Evolutionary conservation across 2,888 invertebrate genomes (phyloP).

Genomic region (Malthinus flaveolus): DNA sequence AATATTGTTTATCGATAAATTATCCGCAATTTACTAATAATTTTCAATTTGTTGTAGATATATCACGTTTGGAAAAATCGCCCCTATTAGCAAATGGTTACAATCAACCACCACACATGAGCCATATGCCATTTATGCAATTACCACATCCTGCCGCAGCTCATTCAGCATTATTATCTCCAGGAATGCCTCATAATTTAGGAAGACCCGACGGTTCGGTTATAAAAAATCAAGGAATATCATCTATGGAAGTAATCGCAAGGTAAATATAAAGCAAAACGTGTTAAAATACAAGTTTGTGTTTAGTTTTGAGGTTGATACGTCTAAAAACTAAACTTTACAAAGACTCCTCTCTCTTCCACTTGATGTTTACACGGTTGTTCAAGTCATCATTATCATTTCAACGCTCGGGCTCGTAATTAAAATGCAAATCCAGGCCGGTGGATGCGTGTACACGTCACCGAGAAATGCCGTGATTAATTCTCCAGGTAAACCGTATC

Average conservation of each 20-base stretch:
- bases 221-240: constrained; percentile 82
- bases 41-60: constrained; percentile 63
- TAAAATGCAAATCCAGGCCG: constrained; percentile 63
- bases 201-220: constrained; percentile 81
- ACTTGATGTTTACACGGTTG: constrained; percentile 55
- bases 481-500: constrained; percentile 55
- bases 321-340: constrained; percentile 13
- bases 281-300: constrained; percentile 15
- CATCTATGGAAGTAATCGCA: constrained; percentile 88
- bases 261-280: constrained; percentile 61
- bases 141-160: constrained; percentile 75
- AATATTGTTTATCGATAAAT: not conserved
- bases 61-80: constrained; percentile 88
- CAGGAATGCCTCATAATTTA: constrained; percentile 85
- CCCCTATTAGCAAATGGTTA: constrained; percentile 91
- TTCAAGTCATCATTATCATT: constrained; percentile 63
- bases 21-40: not conserved
- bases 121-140: constrained; percentile 95
- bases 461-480: constrained; percentile 55
- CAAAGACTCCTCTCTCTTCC: constrained; percentile 33
- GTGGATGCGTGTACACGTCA: constrained; percentile 58
- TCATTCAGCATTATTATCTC: constrained; percentile 81
- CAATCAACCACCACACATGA: constrained; percentile 90
- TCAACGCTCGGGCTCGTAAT: constrained; percentile 63
- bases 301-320: not conserved